Evolutionary conservation across 2,888 invertebrate species (phyloP).

Genomic region (Ellobium chinense): DNA sequence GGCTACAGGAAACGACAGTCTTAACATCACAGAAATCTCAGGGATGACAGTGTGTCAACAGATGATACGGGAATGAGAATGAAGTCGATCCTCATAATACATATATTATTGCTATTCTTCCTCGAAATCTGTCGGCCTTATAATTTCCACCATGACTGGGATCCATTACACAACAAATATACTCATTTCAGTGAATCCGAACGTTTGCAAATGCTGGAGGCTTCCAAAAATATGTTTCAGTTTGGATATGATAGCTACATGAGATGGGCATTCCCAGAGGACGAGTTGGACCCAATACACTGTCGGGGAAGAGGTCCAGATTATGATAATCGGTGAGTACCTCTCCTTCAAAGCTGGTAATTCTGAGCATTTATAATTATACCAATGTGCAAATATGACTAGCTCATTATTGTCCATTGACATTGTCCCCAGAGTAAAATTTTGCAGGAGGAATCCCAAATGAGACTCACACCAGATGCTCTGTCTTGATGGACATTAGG

Average conservation of each 20-base stretch:
- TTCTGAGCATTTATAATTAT: too few relatives aligned
- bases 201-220: slow-evolving; percentile 71
- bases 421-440: too few relatives aligned
- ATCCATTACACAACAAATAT: slow-evolving; percentile 71
- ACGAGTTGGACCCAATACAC: slow-evolving; percentile 84
- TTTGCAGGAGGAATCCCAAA: too few relatives aligned
- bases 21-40: too few relatives aligned
- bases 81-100: not conserved
- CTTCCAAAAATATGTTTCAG: slow-evolving; percentile 82
- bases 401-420: too few relatives aligned
- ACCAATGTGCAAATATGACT: too few relatives aligned
- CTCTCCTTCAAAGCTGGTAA: too few relatives aligned
- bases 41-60: not conserved
- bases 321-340: slow-evolving; percentile 82
- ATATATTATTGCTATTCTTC: not conserved
- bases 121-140: slow-evolving; percentile 14
- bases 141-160: slow-evolving; percentile 44
- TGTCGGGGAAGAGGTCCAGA: slow-evolving; percentile 84
- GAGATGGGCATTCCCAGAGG: slow-evolving; percentile 83
- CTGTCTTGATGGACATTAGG: too few relatives aligned
- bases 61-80: not conserved
- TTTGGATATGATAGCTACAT: slow-evolving; percentile 84
- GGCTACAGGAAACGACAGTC: too few relatives aligned
- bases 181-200: slow-evolving; percentile 75
- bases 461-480: too few relatives aligned